Conservation (phyloP, 1,140 invertebrate species). For the Colletes latitarsis region DNA sequence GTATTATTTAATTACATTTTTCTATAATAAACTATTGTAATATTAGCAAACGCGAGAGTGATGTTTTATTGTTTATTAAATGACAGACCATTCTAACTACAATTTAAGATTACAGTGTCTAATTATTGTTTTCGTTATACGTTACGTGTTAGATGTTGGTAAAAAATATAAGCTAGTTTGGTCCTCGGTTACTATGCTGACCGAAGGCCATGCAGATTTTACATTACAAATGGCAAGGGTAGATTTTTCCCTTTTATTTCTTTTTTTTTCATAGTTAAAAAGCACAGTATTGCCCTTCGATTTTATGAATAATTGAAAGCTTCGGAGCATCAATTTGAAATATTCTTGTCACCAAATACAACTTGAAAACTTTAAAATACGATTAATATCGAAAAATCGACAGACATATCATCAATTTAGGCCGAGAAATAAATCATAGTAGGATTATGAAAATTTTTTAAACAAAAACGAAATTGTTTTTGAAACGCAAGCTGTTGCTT, state of each 20-base stretch:
- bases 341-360: neutral
- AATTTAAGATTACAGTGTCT: constrained; percentile 57
- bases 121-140: constrained; percentile 47
- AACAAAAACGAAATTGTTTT: neutral
- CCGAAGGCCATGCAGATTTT: constrained; percentile 70
- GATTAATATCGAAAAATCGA: too few species aligned
- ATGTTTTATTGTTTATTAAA: constrained; percentile 58
- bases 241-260: neutral
- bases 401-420: neutral
- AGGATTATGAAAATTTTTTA: neutral
- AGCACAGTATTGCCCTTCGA: neutral
- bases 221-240: constrained; percentile 51
- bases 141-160: constrained; percentile 63
- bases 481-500: neutral
- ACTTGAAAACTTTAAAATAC: neutral
- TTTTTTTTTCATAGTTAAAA: neutral
- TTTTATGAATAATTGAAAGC: neutral
- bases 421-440: neutral
- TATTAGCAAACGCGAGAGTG: neutral
- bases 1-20: neutral
- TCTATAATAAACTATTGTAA: too few species aligned
- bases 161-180: constrained; percentile 74
- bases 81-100: constrained; percentile 53
- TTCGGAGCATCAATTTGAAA: neutral
- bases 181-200: constrained; percentile 72